Evolutionary conservation across 2,113 vertebrate genomes (phyloP).

Genomic region (Neolamprologus sp.): DNA sequence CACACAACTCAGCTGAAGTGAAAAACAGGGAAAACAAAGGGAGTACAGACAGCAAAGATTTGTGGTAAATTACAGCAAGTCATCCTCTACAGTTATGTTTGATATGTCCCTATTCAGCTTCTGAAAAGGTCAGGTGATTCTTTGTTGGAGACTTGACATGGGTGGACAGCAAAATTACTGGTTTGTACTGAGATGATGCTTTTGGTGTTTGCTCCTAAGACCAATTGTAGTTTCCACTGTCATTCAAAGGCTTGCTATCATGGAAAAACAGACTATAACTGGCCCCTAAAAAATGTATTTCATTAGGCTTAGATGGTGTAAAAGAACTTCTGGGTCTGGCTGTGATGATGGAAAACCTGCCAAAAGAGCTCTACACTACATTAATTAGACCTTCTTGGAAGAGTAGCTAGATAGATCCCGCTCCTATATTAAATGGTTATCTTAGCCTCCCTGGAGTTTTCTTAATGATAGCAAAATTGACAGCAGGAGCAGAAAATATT

Average conservation of each 20-base stretch:
- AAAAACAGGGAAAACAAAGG: not conserved
- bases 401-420: not conserved
- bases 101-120: not conserved
- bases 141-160: not conserved
- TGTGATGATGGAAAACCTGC: not conserved
- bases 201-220: not conserved
- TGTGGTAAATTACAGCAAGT: not conserved
- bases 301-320: not conserved
- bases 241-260: not conserved
- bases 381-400: not conserved
- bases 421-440: not conserved
- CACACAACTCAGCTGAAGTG: not conserved
- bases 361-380: not conserved
- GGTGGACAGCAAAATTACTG: not conserved
- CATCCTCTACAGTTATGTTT: not conserved
- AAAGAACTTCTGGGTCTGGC: not conserved
- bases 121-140: not conserved
- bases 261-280: not conserved
- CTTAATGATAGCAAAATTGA: not conserved
- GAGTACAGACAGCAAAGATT: not conserved
- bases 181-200: not conserved
- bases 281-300: not conserved
- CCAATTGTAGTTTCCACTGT: not conserved
- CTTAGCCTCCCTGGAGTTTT: not conserved
- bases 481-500: not conserved